Percentiles rank a stretch among this genome's conserved stretches.
phyloP scores from a whole-genome alignment of 1,140 invertebrate species.

The Helicoverpa armigera region DNA sequence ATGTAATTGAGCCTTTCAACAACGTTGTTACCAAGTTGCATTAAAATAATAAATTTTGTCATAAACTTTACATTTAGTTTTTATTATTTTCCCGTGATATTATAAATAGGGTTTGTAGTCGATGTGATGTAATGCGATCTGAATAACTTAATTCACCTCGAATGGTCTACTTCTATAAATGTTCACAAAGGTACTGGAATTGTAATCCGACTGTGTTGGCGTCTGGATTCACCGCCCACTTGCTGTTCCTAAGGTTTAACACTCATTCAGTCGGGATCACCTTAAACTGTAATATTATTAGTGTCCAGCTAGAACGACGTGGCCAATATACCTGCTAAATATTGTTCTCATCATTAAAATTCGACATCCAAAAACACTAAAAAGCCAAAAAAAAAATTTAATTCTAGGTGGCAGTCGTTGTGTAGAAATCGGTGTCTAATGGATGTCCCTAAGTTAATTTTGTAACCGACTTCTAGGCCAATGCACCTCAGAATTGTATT shows the following conservation, averaged over 20 bases:
- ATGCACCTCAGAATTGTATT: too few relatives aligned
- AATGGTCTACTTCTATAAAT: conserved; percentile 10
- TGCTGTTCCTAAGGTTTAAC: background rate
- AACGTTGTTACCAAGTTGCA: background rate
- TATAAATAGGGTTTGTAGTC: background rate
- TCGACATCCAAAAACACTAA: too few relatives aligned
- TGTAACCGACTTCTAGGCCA: too few relatives aligned
- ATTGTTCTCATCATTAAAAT: too few relatives aligned
- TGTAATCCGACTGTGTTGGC: conserved; percentile 14
- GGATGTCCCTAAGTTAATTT: too few relatives aligned
- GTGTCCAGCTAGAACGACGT: too few relatives aligned
- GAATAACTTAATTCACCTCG: background rate
- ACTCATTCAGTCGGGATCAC: background rate
- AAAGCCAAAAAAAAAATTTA: too few relatives aligned
- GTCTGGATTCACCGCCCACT: conserved; percentile 32
- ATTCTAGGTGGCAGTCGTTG: too few relatives aligned
- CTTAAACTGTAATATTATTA: background rate
- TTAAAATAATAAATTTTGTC: background rate
- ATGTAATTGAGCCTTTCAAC: background rate
- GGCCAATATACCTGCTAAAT: too few relatives aligned
- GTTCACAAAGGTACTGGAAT: conserved; percentile 9
- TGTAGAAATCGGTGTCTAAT: too few relatives aligned
- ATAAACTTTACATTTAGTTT: background rate
- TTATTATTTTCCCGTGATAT: background rate
- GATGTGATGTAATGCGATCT: background rate